Percentiles rank a stretch among this genome's conserved stretches.
Conservation (phyloP, 1,140 invertebrate species). For the Leptinotarsa undecemlineata region DNA sequence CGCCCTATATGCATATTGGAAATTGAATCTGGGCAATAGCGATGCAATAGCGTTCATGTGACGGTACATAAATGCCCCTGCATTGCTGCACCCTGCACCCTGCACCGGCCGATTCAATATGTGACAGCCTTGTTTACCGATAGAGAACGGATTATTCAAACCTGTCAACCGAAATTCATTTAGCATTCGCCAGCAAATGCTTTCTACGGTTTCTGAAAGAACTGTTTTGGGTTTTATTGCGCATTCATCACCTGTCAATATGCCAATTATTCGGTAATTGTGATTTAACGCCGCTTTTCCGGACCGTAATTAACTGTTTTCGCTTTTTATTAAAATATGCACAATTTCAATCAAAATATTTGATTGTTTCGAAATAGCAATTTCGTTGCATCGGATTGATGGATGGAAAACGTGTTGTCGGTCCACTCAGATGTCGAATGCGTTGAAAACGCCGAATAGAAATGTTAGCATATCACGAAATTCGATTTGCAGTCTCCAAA, state of each 20-base stretch:
- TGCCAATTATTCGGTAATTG: conserved; percentile 44
- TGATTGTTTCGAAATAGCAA: conserved; percentile 4
- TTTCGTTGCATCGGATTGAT: background rate
- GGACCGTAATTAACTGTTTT: conserved; percentile 32
- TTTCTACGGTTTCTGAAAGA: conserved; percentile 37
- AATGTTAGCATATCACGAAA: background rate
- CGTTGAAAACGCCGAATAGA: background rate
- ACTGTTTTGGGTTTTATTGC: conserved; percentile 44
- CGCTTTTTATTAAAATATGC: conserved; percentile 32
- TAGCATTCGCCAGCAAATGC: conserved; percentile 38
- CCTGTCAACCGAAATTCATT: conserved; percentile 48
- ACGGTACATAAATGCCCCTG: conserved; percentile 48
- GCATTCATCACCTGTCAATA: conserved; percentile 41
- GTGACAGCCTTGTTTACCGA: conserved; percentile 52
- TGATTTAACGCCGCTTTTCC: conserved; percentile 37
- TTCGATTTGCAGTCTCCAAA: too few species aligned
- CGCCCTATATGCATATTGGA: conserved; percentile 51
- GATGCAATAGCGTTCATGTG: conserved; percentile 47
- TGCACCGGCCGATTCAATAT: conserved; percentile 45
- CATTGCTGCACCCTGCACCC: conserved; percentile 33
- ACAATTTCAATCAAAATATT: conserved; percentile 20
- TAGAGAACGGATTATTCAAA: conserved; percentile 52
- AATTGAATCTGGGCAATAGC: conserved; percentile 52
- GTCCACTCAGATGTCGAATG: too few species aligned
- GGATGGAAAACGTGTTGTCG: background rate